Conservation (phyloP, 2,113 vertebrate species). For the Alexandromys fortis region DNA sequence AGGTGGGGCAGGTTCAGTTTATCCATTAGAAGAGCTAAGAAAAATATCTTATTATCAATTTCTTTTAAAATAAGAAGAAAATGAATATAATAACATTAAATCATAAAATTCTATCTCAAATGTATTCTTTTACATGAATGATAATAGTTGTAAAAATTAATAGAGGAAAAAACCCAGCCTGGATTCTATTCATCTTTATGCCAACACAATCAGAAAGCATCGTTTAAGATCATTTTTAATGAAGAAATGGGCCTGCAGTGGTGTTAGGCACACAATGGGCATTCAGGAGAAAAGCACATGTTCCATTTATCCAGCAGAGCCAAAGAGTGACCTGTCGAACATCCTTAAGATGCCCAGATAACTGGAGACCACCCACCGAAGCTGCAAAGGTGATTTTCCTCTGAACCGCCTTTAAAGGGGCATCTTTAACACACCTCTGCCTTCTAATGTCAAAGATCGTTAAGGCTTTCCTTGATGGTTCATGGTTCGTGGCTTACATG, state of each 20-base stretch:
- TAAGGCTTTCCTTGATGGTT: background rate
- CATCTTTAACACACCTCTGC: background rate
- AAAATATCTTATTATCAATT: background rate
- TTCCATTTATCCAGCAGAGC: background rate
- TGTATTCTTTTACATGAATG: background rate
- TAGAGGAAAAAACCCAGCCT: background rate
- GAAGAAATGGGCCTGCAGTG: background rate
- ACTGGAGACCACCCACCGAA: background rate
- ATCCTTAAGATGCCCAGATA: background rate
- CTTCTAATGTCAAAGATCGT: background rate
- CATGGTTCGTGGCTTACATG: background rate
- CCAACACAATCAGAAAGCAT: background rate
- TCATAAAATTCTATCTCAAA: background rate
- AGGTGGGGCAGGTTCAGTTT: background rate
- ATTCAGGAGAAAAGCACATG: background rate
- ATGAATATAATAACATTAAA: constrained; percentile 15
- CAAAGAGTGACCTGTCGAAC: background rate
- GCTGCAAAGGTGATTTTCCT: background rate
- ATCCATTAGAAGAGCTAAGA: background rate
- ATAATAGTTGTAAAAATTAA: constrained; percentile 6
- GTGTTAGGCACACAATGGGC: background rate
- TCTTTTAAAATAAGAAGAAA: constrained; percentile 49
- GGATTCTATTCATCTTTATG: background rate
- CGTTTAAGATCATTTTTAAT: background rate
- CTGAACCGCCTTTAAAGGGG: background rate